Percentiles rank a stretch among this genome's conserved stretches.
Conservation (phyloP, 2,113 vertebrate genomes). For the Passer montanus region DNA sequence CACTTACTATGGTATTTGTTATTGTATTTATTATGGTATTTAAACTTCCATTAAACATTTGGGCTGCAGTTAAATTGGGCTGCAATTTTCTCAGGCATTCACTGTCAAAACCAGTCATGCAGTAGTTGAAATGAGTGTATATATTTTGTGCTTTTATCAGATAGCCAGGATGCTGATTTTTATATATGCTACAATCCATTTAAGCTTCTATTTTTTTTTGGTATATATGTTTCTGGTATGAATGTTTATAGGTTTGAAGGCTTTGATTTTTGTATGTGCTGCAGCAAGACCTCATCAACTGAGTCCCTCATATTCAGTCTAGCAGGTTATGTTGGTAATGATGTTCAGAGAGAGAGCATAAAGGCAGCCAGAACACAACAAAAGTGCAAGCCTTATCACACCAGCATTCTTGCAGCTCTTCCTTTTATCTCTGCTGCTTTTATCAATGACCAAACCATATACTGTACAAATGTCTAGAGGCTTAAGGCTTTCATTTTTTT, state of each 20-base stretch:
- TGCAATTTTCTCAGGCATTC: background rate
- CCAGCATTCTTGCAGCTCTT: background rate
- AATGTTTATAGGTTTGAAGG: background rate
- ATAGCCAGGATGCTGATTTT: background rate
- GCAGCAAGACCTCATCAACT: background rate
- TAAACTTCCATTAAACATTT: background rate
- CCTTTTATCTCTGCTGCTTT: background rate
- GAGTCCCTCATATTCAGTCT: background rate
- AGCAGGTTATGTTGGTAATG: background rate
- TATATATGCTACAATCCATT: background rate
- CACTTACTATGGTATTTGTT: too few species aligned
- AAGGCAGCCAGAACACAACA: background rate
- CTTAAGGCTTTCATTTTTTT: background rate
- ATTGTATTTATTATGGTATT: background rate
- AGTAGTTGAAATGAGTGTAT: background rate
- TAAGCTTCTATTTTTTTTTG: background rate
- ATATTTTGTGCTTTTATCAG: background rate
- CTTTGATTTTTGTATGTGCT: background rate
- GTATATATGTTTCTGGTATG: background rate
- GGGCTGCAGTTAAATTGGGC: background rate
- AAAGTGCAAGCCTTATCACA: background rate
- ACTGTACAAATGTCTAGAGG: background rate
- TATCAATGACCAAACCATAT: background rate
- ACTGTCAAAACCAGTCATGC: background rate
- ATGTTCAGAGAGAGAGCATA: background rate